phyloP scores from a whole-genome alignment of 2,113 vertebrate species.

The Panthera tigris region DNA sequence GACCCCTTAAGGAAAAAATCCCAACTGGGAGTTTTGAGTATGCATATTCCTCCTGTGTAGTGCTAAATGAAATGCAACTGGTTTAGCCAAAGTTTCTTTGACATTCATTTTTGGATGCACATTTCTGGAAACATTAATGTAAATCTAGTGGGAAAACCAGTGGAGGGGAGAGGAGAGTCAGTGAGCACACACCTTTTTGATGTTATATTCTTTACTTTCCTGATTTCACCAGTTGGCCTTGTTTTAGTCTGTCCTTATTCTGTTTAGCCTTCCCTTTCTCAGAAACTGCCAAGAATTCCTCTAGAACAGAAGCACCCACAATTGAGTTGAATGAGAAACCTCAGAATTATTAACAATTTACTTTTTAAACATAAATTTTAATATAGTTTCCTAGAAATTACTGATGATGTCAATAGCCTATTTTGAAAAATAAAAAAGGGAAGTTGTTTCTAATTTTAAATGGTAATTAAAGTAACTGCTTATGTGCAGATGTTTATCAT shows the following conservation, averaged over 20 bases:
- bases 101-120: neutral
- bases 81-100: neutral
- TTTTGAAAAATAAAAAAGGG: conserved; percentile 10
- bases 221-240: neutral
- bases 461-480: conserved; percentile 35
- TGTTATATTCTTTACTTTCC: neutral
- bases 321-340: neutral
- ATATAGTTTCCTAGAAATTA: conserved; percentile 25
- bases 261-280: neutral
- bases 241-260: neutral
- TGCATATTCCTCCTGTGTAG: neutral
- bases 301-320: neutral
- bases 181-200: rapidly evolving
- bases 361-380: conserved; percentile 31
- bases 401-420: neutral
- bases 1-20: conserved; percentile 31
- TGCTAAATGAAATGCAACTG: neutral
- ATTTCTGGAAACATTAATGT: neutral
- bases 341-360: neutral
- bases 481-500: conserved; percentile 19
- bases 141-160: neutral
- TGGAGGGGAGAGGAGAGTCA: neutral
- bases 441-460: conserved; percentile 63
- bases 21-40: conserved; percentile 21
- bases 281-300: neutral